These are phyloP conservation scores for Naja naja DNA, from an alignment of 2,113 vertebrate genomes.

Conservation along the genomic window DNA sequence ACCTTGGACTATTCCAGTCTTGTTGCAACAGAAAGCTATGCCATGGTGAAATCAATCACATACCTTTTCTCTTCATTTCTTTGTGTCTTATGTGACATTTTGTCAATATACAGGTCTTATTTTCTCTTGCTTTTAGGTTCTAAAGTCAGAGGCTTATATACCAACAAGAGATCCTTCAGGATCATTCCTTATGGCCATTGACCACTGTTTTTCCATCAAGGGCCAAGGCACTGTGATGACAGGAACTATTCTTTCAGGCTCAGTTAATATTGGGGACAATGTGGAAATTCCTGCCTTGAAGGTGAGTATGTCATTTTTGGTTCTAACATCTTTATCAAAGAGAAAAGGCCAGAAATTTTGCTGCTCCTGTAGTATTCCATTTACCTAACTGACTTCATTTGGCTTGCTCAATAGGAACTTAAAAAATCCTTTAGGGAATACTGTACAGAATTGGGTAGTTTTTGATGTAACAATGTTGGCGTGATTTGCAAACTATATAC, in stretches of 20 bases:
- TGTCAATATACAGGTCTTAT: constrained; percentile 40
- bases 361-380: background rate
- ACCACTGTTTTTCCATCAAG: constrained; percentile 97
- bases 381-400: background rate
- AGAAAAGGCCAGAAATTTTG: background rate
- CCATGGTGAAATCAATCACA: constrained; percentile 45
- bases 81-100: constrained; percentile 41
- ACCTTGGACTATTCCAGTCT: constrained; percentile 48
- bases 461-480: background rate
- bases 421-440: background rate
- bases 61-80: background rate
- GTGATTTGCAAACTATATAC: background rate
- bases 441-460: background rate
- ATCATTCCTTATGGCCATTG: constrained; percentile 91
- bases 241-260: constrained; percentile 93
- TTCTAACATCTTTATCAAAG: background rate
- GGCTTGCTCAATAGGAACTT: background rate
- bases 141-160: constrained; percentile 88
- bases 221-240: constrained; percentile 98
- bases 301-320: constrained; percentile 74
- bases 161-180: constrained; percentile 86
- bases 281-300: constrained; percentile 96
- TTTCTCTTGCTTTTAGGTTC: constrained; percentile 76
- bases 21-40: constrained; percentile 42
- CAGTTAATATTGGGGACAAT: constrained; percentile 85